A percentile compares a stretch with the other conserved stretches of the same genome.
These are phyloP conservation scores for Meriones psammophilus DNA, from an alignment of 2,797 vertebrate species.

Conservation along the genomic window DNA sequence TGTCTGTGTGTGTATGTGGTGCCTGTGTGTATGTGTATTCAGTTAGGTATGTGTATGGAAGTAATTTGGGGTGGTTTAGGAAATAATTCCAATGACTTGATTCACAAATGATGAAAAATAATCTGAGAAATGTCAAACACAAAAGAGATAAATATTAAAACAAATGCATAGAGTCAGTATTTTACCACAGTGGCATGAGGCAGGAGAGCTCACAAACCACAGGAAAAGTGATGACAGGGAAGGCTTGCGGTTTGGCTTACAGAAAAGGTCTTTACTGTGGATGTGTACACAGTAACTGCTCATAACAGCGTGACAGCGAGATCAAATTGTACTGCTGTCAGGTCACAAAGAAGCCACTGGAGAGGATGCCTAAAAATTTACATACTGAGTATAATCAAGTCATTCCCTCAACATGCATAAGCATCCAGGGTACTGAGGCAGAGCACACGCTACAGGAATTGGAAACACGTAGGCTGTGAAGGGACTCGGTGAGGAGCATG, in stretches of 20 bases:
- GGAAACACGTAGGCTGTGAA: constrained; percentile 97
- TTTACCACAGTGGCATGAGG: not conserved
- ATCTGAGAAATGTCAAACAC: not conserved
- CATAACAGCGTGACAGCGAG: constrained; percentile 75
- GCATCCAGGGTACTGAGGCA: constrained; percentile 95
- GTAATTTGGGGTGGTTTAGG: not conserved
- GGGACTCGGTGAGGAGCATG: constrained; percentile 94
- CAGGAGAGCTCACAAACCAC: constrained; percentile 95
- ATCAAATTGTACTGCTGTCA: not conserved
- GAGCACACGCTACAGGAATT: constrained; percentile 95
- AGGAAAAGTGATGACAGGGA: constrained; percentile 95
- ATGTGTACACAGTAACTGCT: too few relatives aligned
- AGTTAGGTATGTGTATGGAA: not conserved
- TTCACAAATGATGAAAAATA: not conserved
- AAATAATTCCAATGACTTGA: not conserved
- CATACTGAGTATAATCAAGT: constrained; percentile 80
- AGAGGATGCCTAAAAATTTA: constrained; percentile 93
- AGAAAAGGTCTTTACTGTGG: constrained; percentile 91
- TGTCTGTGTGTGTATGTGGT: not conserved
- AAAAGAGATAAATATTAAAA: not conserved
- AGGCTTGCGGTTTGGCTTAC: constrained; percentile 95
- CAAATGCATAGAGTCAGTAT: not conserved
- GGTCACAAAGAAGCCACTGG: constrained; percentile 95
- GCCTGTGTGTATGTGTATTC: not conserved
- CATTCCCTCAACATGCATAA: constrained; percentile 95